These are phyloP conservation scores for Mixornis gularis DNA, from an alignment of 2,113 vertebrate genomes.

Conservation along the genomic window DNA sequence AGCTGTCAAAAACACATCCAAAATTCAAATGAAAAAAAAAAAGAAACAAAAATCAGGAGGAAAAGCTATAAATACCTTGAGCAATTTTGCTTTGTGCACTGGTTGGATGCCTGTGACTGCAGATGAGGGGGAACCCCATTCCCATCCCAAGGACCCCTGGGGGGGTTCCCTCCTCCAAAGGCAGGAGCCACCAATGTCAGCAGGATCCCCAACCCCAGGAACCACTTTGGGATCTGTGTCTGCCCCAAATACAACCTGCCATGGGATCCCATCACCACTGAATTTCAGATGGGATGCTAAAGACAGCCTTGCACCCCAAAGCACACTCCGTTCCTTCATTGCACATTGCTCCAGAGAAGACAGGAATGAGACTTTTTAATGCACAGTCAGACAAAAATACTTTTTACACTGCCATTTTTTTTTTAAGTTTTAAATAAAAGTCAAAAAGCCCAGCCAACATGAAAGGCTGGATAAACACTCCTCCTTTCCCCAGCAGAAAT, in stretches of 20 bases:
- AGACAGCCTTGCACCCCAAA: not conserved
- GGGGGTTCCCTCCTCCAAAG: not conserved
- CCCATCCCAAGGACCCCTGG: rapidly evolving
- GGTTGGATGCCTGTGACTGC: not conserved
- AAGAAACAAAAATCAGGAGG: not conserved
- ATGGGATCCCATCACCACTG: not conserved
- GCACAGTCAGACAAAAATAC: not conserved
- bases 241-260: rapidly evolving
- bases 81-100: not conserved
- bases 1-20: slow-evolving; percentile 11
- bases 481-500: slow-evolving; percentile 44
- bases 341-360: rapidly evolving
- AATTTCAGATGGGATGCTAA: rapidly evolving
- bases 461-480: slow-evolving; percentile 45
- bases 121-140: not conserved
- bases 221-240: rapidly evolving
- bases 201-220: rapidly evolving
- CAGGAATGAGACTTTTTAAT: not conserved
- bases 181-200: rapidly evolving
- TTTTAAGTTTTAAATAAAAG: not conserved
- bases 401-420: not conserved
- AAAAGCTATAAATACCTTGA: not conserved
- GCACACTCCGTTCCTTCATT: not conserved
- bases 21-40: not conserved
- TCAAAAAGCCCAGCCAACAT: slow-evolving; percentile 13